Conservation (phyloP, 2,888 invertebrate genomes). For the Brachyptera risi region DNA sequence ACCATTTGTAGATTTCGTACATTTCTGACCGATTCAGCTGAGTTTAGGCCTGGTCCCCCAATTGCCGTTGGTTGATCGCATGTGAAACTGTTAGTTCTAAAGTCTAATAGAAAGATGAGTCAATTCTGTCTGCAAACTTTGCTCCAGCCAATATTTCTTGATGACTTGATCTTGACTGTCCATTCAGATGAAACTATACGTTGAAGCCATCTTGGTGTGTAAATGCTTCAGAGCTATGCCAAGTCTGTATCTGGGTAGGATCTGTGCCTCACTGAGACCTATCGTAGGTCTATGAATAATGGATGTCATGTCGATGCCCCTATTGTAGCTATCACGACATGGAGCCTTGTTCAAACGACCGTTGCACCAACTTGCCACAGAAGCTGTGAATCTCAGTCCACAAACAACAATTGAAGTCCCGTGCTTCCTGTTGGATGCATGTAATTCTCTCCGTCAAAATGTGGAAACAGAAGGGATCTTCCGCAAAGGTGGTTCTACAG, state of each 20-base stretch:
- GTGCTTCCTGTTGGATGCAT: slow-evolving; percentile 66
- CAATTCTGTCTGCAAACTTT: no score
- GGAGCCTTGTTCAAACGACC: slow-evolving; percentile 53
- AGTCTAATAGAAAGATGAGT: no score
- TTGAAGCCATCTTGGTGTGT: not conserved
- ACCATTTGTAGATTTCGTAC: no score
- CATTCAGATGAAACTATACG: not conserved
- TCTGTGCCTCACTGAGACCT: not conserved
- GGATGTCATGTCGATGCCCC: no score
- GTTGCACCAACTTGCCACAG: slow-evolving; percentile 50
- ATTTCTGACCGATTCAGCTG: no score
- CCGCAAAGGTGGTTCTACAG: slow-evolving; percentile 81
- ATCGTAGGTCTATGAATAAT: not conserved
- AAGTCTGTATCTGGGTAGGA: not conserved
- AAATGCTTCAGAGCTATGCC: not conserved
- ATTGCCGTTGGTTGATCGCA: no score
- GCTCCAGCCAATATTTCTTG: slow-evolving; percentile 21
- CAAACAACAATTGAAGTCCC: slow-evolving; percentile 69
- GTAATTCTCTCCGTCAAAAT: slow-evolving; percentile 62
- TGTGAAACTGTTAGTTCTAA: no score
- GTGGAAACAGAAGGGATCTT: slow-evolving; percentile 79
- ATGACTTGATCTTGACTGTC: not conserved
- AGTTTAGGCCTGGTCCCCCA: no score
- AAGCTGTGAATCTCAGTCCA: slow-evolving; percentile 58
- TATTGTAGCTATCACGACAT: slow-evolving; percentile 31